phyloP scores from a whole-genome alignment of 1,140 invertebrate species.

The Magallana ariakensis region DNA sequence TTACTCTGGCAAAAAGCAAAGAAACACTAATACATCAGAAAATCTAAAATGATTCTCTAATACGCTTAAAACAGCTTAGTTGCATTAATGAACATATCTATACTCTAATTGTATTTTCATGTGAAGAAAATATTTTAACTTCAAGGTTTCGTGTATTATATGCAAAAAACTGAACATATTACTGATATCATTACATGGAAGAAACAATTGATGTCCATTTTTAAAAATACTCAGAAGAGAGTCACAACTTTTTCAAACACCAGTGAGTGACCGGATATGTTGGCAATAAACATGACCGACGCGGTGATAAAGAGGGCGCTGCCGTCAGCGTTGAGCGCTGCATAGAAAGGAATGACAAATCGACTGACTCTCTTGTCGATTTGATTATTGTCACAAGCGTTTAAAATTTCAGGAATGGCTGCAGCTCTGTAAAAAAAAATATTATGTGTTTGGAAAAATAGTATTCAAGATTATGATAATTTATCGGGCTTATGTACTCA shows the following conservation, averaged over 20 bases:
- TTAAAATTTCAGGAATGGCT: conserved; percentile 73
- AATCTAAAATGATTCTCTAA: no score
- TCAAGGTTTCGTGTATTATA: no score
- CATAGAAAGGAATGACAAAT: conserved; percentile 94
- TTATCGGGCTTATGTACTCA: no score
- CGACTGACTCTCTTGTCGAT: conserved; percentile 76
- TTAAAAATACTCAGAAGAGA: conserved; percentile 81
- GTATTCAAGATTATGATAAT: background rate
- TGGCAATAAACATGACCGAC: conserved; percentile 94
- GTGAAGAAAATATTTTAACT: no score
- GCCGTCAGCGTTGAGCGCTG: conserved; percentile 96
- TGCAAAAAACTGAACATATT: no score
- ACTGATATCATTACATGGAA: no score
- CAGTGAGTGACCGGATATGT: conserved; percentile 91
- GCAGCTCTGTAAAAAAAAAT: conserved; percentile 65
- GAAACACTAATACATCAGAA: no score
- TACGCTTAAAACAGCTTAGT: no score
- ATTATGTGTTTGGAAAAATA: background rate
- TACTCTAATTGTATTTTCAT: no score
- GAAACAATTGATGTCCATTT: no score
- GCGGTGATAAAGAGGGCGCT: conserved; percentile 94
- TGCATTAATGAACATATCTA: no score
- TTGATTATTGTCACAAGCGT: conserved; percentile 65
- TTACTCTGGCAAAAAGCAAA: no score
- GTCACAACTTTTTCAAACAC: conserved; percentile 80